These are phyloP conservation scores for Jaculus jaculus DNA, from an alignment of 2,113 vertebrate genomes.

Conservation along the genomic window DNA sequence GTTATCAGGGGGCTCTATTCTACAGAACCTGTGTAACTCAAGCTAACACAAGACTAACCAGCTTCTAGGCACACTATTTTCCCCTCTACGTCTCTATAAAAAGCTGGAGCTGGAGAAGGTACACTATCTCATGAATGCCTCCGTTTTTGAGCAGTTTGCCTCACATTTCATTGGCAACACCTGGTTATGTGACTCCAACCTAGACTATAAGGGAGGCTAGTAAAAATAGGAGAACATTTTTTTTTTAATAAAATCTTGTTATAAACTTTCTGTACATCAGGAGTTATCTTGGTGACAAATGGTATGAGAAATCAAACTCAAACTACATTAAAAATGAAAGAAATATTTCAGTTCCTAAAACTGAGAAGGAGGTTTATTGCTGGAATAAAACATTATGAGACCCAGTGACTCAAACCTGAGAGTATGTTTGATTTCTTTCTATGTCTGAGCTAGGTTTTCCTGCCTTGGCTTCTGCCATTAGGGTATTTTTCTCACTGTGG, in stretches of 20 bases:
- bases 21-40: neutral
- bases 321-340: constrained; percentile 1
- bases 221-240: neutral
- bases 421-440: constrained; percentile 10
- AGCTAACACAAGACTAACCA: neutral
- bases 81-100: neutral
- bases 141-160: neutral
- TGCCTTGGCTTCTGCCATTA: constrained; percentile 14
- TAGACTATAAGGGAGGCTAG: neutral
- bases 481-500: neutral
- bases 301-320: constrained; percentile 8
- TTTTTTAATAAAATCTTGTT: neutral
- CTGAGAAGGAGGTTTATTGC: neutral
- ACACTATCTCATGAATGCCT: neutral
- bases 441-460: constrained; percentile 33
- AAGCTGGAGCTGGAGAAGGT: neutral
- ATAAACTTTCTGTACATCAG: neutral
- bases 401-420: neutral
- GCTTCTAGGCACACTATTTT: neutral
- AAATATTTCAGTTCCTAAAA: constrained; percentile 40
- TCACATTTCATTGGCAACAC: neutral
- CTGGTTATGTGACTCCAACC: neutral
- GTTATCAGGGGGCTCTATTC: neutral
- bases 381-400: neutral
- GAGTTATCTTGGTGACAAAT: neutral